Conservation (phyloP, 1,140 invertebrate species). For the Belonocnema kinseyi region DNA sequence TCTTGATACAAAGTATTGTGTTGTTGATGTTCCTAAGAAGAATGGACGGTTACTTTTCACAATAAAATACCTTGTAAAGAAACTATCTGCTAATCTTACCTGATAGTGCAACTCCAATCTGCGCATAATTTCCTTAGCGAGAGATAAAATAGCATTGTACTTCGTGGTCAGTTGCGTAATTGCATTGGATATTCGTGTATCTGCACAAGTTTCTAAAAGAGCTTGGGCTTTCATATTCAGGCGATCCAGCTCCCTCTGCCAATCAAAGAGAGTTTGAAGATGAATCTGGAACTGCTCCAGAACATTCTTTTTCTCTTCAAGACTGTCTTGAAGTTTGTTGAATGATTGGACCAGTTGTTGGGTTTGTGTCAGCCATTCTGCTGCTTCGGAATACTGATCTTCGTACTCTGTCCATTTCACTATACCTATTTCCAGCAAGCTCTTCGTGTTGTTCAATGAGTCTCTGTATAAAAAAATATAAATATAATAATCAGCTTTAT, state of each 20-base stretch:
- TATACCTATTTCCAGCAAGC: slow-evolving; percentile 90
- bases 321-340: slow-evolving; percentile 91
- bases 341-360: slow-evolving; percentile 92
- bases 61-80: slow-evolving; percentile 37
- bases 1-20: slow-evolving; percentile 92
- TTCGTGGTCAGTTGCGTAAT: slow-evolving; percentile 95
- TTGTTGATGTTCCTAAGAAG: slow-evolving; percentile 87
- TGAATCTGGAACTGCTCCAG: slow-evolving; percentile 93
- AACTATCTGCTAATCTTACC: slow-evolving; percentile 64
- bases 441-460: slow-evolving; percentile 86
- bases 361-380: slow-evolving; percentile 91
- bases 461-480: slow-evolving; percentile 75
- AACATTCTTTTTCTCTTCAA: slow-evolving; percentile 92
- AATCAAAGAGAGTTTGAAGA: slow-evolving; percentile 93
- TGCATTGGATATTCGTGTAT: slow-evolving; percentile 94
- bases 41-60: slow-evolving; percentile 23
- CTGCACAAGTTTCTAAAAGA: slow-evolving; percentile 92
- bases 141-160: slow-evolving; percentile 92
- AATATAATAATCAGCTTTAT: slow-evolving; percentile 33
- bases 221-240: slow-evolving; percentile 94
- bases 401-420: slow-evolving; percentile 97
- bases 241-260: slow-evolving; percentile 93
- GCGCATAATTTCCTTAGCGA: slow-evolving; percentile 95
- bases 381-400: slow-evolving; percentile 92
- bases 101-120: slow-evolving; percentile 93